These are phyloP conservation scores for Melanogrammus aeglefinus DNA, from an alignment of 2,797 vertebrate species.

Conservation along the genomic window DNA sequence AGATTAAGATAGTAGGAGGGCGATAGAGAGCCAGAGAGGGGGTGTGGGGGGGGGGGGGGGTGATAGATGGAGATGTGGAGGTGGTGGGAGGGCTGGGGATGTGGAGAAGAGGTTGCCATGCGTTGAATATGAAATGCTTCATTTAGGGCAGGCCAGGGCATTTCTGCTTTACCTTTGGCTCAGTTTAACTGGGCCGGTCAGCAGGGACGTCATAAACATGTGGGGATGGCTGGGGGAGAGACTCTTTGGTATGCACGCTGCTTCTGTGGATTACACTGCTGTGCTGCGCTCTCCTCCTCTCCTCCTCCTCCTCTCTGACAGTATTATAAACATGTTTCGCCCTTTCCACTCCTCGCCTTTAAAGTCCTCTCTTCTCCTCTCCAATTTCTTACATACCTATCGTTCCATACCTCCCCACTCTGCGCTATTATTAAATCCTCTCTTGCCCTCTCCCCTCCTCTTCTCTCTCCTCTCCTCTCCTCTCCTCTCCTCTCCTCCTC, in stretches of 20 bases:
- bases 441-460: not conserved
- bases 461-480: not conserved
- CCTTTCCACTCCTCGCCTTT: not conserved
- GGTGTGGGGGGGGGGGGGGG: no score
- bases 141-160: conserved; percentile 44
- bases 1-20: not conserved
- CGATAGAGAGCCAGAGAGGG: conserved; percentile 15
- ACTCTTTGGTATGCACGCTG: conserved; percentile 16
- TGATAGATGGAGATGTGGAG: conserved; percentile 42
- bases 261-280: conserved; percentile 13
- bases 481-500: not conserved
- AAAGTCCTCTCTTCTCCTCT: not conserved
- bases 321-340: not conserved
- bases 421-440: not conserved
- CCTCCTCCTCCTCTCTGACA: not conserved
- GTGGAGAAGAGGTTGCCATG: conserved; percentile 35
- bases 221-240: conserved; percentile 15
- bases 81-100: conserved; percentile 50
- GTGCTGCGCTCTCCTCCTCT: conserved; percentile 6
- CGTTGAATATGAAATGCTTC: conserved; percentile 58
- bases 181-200: conserved; percentile 25
- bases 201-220: conserved; percentile 40
- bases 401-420: not conserved
- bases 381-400: not conserved
- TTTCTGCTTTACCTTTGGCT: conserved; percentile 53